These are phyloP conservation scores for Triplophysa rosa DNA, from an alignment of 2,113 vertebrate species.

Conservation along the genomic window DNA sequence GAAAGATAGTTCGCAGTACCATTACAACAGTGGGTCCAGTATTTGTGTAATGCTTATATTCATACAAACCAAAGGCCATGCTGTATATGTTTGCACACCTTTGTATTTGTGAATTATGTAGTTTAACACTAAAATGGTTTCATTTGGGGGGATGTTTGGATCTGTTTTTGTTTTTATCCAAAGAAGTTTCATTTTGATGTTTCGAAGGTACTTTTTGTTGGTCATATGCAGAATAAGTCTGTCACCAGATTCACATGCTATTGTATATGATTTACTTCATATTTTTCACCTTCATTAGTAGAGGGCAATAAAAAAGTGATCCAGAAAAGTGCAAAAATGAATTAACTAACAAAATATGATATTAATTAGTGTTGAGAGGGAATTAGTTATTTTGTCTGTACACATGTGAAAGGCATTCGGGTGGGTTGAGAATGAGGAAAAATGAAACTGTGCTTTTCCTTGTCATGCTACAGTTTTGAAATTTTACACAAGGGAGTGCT, in stretches of 20 bases:
- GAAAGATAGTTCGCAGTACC: neutral
- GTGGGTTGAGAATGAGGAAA: neutral
- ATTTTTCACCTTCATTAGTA: constrained; percentile 23
- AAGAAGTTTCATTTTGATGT: neutral
- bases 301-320: constrained; percentile 12
- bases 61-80: constrained; percentile 44
- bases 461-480: neutral
- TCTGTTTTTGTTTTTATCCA: neutral
- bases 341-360: constrained; percentile 2
- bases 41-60: constrained; percentile 16
- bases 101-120: constrained; percentile 45
- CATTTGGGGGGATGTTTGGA: neutral
- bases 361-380: neutral
- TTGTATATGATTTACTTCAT: constrained; percentile 4
- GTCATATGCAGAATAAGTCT: constrained; percentile 16
- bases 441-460: neutral
- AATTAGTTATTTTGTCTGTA: neutral
- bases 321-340: constrained; percentile 20
- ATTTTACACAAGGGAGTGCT: neutral
- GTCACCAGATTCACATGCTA: constrained; percentile 16
- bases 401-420: neutral
- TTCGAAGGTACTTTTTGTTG: constrained; percentile 43
- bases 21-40: neutral
- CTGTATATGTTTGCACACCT: constrained; percentile 46
- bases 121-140: constrained; percentile 60